These are phyloP conservation scores for Pteronotus mesoamericanus DNA, from an alignment of 2,797 vertebrate genomes.

Conservation along the genomic window DNA sequence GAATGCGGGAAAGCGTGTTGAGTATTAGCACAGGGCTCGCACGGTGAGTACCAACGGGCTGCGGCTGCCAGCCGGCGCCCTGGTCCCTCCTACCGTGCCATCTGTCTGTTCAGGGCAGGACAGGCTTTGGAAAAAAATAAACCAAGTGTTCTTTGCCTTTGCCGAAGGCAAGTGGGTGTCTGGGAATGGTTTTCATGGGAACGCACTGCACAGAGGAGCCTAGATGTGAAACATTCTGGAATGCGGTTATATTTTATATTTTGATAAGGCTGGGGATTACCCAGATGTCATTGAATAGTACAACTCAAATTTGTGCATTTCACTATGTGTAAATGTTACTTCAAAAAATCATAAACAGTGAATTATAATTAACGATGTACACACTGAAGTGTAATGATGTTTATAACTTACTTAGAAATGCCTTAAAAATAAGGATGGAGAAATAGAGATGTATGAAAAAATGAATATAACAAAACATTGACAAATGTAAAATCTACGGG, in stretches of 20 bases:
- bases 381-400: not conserved
- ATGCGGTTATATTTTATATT: not conserved
- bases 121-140: not conserved
- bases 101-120: not conserved
- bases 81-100: fast-evolving
- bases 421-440: not conserved
- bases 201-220: not conserved
- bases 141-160: not conserved
- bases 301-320: not conserved
- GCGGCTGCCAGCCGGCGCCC: not conserved
- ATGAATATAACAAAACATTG: not conserved
- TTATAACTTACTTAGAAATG: not conserved
- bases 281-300: not conserved
- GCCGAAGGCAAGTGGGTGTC: not conserved
- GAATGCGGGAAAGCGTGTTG: fast-evolving
- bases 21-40: not conserved
- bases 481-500: not conserved
- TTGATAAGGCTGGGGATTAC: not conserved
- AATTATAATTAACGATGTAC: not conserved
- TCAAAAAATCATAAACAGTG: not conserved
- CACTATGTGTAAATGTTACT: not conserved
- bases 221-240: not conserved
- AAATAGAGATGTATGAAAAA: not conserved
- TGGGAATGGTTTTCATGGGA: not conserved
- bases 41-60: fast-evolving